phyloP scores from a whole-genome alignment of 2,888 invertebrate genomes.

The Eumacrocentrus americanus region DNA sequence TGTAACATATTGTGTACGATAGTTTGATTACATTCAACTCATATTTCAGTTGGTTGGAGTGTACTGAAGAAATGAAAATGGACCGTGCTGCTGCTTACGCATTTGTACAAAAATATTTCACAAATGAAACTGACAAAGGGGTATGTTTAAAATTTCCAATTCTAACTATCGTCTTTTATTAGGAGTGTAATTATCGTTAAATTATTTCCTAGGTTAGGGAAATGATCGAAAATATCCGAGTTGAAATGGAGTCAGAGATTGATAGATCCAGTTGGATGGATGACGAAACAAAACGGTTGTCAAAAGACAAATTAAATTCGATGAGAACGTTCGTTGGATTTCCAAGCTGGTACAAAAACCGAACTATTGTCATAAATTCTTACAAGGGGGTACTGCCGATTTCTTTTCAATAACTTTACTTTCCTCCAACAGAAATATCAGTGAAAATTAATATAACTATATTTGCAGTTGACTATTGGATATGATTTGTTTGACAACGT shows the following conservation, averaged over 20 bases:
- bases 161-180: too few relatives aligned
- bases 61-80: conserved; percentile 32
- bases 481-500: conserved; percentile 28
- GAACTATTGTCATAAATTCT: conserved; percentile 62
- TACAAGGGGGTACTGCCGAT: conserved; percentile 61
- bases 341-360: conserved; percentile 65
- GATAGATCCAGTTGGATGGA: conserved; percentile 66
- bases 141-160: too few relatives aligned
- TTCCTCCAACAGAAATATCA: background rate
- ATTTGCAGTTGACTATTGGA: background rate
- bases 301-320: conserved; percentile 63
- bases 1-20: too few relatives aligned
- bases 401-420: conserved; percentile 29
- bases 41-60: conserved; percentile 33
- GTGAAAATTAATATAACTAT: too few relatives aligned
- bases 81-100: conserved; percentile 23
- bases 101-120: conserved; percentile 31
- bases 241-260: conserved; percentile 64
- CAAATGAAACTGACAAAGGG: too few relatives aligned
- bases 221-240: conserved; percentile 65
- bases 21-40: too few relatives aligned
- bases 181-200: too few relatives aligned
- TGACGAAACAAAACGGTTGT: conserved; percentile 62
- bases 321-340: conserved; percentile 66
- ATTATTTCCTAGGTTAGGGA: conserved; percentile 49